Conservation (phyloP, 2,888 invertebrate species). For the Tetranychus piercei region DNA sequence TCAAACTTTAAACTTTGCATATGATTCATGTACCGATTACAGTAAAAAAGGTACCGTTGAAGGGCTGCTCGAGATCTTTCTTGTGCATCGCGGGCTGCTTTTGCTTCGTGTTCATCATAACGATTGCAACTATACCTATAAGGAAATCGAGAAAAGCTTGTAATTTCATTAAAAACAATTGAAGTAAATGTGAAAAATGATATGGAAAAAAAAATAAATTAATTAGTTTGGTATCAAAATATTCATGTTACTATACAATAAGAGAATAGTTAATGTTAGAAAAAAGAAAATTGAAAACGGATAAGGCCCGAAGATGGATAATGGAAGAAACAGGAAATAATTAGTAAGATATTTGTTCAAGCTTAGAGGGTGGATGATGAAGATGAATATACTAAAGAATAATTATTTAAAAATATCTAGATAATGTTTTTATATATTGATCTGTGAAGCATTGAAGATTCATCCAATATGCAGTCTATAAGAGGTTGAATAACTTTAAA, state of each 20-base stretch:
- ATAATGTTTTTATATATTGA: neutral
- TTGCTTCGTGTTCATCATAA: conserved; percentile 89
- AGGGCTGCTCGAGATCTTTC: conserved; percentile 80
- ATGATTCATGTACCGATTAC: conserved; percentile 97
- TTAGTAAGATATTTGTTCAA: too few relatives aligned
- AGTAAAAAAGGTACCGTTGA: conserved; percentile 92
- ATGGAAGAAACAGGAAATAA: too few relatives aligned
- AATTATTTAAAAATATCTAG: neutral
- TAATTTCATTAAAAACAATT: neutral
- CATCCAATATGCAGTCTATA: neutral
- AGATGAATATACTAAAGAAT: too few relatives aligned
- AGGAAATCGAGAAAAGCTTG: neutral
- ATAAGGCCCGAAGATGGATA: too few relatives aligned
- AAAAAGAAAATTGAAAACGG: neutral
- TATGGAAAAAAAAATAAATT: neutral
- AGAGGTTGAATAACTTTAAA: neutral
- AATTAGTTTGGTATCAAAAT: neutral
- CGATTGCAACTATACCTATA: conserved; percentile 78
- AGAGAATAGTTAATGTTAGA: neutral
- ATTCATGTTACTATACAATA: neutral
- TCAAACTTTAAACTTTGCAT: conserved; percentile 96
- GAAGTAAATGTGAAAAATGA: neutral
- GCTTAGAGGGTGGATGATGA: too few relatives aligned
- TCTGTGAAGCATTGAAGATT: neutral
- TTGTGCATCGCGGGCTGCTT: conserved; percentile 85